These are phyloP conservation scores for Omphaloscelis lunosa DNA, from an alignment of 2,888 invertebrate genomes.

Conservation along the genomic window DNA sequence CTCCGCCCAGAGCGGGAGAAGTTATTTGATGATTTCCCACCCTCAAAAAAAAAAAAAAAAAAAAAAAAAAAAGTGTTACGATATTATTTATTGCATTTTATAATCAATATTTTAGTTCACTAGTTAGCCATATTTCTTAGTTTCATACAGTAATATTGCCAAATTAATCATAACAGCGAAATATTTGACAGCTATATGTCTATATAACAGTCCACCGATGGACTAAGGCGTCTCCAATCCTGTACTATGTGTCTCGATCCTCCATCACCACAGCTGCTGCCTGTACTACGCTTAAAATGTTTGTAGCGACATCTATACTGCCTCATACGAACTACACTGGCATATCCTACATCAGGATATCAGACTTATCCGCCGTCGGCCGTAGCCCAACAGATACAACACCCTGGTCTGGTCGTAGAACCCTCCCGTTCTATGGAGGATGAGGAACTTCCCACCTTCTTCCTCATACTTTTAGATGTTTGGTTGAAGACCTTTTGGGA, in stretches of 20 bases:
- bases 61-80: too few species aligned
- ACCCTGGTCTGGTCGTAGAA: not conserved
- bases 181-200: too few species aligned
- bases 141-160: too few species aligned
- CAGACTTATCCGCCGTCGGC: not conserved
- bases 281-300: not conserved
- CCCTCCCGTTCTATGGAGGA: not conserved
- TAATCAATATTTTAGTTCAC: too few species aligned
- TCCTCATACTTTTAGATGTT: not conserved
- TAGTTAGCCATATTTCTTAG: too few species aligned
- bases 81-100: too few species aligned
- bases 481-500: not conserved
- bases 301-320: not conserved
- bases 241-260: not conserved
- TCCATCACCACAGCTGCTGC: not conserved
- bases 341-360: not conserved
- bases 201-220: not conserved
- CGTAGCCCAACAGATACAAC: not conserved
- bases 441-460: not conserved
- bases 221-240: not conserved
- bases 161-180: too few species aligned
- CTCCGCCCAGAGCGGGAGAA: too few species aligned
- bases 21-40: too few species aligned
- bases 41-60: too few species aligned
- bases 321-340: not conserved